Evolutionary conservation across 2,113 vertebrate species (phyloP).

Genomic region (Beaufortia kweichowensis): DNA sequence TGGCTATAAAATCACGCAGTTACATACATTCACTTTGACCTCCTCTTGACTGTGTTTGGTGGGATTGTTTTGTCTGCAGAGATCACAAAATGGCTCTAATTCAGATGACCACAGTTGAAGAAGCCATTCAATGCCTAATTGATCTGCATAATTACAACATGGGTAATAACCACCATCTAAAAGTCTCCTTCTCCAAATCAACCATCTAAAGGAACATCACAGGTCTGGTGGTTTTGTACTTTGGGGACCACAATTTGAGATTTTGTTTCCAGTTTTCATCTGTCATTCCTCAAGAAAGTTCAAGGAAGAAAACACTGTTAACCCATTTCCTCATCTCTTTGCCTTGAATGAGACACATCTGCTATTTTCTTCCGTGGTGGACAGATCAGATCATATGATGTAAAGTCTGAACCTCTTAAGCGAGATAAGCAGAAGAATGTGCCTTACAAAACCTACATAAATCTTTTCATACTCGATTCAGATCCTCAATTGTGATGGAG

Average conservation of each 20-base stretch:
- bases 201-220: constrained; percentile 81
- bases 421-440: constrained; percentile 83
- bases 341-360: neutral
- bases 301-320: constrained; percentile 53
- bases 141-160: constrained; percentile 99
- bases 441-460: constrained; percentile 81
- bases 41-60: no score
- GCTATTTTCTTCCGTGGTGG: constrained; percentile 62
- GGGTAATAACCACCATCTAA: constrained; percentile 94
- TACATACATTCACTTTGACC: no score
- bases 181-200: constrained; percentile 98
- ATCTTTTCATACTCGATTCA: constrained; percentile 78
- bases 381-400: constrained; percentile 65
- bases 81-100: constrained; percentile 99
- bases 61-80: constrained; percentile 75
- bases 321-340: neutral
- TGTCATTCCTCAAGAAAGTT: constrained; percentile 69
- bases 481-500: constrained; percentile 61
- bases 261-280: constrained; percentile 52
- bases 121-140: constrained; percentile 94
- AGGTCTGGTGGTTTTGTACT: constrained; percentile 69
- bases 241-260: constrained; percentile 85
- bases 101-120: constrained; percentile 96
- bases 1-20: no score
- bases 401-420: constrained; percentile 68